phyloP scores from a whole-genome alignment of 2,888 invertebrate genomes.

The Agonopterix heracliana region DNA sequence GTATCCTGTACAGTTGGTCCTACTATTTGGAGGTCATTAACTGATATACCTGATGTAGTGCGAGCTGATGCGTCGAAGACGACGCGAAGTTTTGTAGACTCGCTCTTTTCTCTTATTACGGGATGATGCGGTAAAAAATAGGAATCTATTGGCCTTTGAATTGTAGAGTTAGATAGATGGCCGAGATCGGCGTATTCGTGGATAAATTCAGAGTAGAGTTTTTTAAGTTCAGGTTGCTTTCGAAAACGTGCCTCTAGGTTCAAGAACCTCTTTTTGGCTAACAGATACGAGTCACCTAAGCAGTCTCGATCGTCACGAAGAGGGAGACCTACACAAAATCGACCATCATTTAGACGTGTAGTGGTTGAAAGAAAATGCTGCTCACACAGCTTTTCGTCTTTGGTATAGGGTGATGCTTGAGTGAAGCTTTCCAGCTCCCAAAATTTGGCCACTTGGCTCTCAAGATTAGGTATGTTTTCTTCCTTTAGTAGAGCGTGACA shows the following conservation, averaged over 20 bases:
- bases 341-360: background rate
- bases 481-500: background rate
- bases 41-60: conserved; percentile 2
- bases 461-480: background rate
- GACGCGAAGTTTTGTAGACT: background rate
- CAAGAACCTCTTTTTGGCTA: background rate
- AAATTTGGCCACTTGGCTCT: background rate
- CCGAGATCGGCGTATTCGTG: background rate
- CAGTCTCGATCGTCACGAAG: background rate
- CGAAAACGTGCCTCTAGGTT: conserved; percentile 6
- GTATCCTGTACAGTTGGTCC: conserved; percentile 11
- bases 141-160: background rate
- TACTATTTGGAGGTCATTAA: conserved; percentile 10
- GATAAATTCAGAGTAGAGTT: conserved; percentile 1
- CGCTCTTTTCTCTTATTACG: background rate
- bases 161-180: background rate
- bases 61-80: no score
- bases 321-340: background rate
- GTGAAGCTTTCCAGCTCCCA: background rate
- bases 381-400: conserved; percentile 5
- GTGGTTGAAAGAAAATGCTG: conserved; percentile 4
- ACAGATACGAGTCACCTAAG: background rate
- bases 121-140: background rate
- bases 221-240: conserved; percentile 1
- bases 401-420: background rate